Percentiles rank a stretch among this genome's conserved stretches.
These are phyloP conservation scores for Panagrolaimus sp. DNA, from an alignment of 1,140 invertebrate genomes.

Conservation along the genomic window DNA sequence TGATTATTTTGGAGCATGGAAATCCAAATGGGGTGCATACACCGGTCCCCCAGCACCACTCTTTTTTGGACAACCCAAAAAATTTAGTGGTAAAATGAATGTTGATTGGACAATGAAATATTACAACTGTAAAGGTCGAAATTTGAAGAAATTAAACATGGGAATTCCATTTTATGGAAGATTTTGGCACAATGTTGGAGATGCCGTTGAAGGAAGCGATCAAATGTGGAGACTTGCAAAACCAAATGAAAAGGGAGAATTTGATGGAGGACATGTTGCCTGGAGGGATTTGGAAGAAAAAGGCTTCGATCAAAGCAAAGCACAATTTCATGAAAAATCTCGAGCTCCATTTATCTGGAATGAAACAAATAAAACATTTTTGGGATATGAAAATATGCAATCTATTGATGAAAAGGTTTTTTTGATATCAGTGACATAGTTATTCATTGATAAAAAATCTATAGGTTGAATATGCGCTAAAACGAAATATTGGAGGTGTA, in stretches of 20 bases:
- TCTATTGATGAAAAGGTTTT: slow-evolving; percentile 38
- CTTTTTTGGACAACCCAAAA: slow-evolving; percentile 52
- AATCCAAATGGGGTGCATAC: slow-evolving; percentile 53
- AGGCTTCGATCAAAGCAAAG: slow-evolving; percentile 20
- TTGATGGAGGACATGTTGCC: slow-evolving; percentile 46
- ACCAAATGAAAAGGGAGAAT: slow-evolving; percentile 30
- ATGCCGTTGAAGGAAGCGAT: slow-evolving; percentile 50
- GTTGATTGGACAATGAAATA: slow-evolving; percentile 58
- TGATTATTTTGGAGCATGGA: slow-evolving; percentile 50
- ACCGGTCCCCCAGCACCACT: slow-evolving; percentile 55
- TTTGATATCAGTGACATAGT: too few relatives aligned
- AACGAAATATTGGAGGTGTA: slow-evolving; percentile 74
- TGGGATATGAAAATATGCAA: slow-evolving; percentile 44
- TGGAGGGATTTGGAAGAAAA: slow-evolving; percentile 38
- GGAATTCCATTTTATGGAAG: slow-evolving; percentile 58
- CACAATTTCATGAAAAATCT: slow-evolving; percentile 40
- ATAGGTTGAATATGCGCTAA: slow-evolving; percentile 65
- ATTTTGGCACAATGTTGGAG: slow-evolving; percentile 56
- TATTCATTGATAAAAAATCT: too few relatives aligned
- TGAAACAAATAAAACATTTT: slow-evolving; percentile 34
- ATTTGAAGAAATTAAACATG: slow-evolving; percentile 52
- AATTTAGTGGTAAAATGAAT: slow-evolving; percentile 57
- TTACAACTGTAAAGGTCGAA: slow-evolving; percentile 45
- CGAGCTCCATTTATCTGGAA: slow-evolving; percentile 42
- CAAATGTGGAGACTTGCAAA: slow-evolving; percentile 53